A percentile compares a stretch with the other conserved stretches of the same genome.
Evolutionary conservation across 2,888 invertebrate genomes (phyloP).

Genomic region (Pyralis farinalis): DNA sequence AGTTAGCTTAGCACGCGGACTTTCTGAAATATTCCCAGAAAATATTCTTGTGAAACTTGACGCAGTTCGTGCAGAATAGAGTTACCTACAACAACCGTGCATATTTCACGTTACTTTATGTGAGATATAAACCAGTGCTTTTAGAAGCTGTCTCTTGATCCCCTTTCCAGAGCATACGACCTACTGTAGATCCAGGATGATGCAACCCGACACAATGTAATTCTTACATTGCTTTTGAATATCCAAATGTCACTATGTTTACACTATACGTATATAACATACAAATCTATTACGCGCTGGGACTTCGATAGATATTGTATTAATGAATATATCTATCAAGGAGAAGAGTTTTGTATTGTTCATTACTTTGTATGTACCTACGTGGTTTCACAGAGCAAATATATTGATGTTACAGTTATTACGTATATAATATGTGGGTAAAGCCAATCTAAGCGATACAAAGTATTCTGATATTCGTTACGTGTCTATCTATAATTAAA

Average conservation of each 20-base stretch:
- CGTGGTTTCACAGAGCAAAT: no score
- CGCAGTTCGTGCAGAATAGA: constrained; percentile 7
- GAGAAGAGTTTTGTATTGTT: no score
- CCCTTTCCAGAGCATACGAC: constrained; percentile 4
- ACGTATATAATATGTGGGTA: no score
- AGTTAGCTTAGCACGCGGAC: constrained; percentile 2
- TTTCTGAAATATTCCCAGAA: constrained; percentile 7
- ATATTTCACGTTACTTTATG: constrained; percentile 16
- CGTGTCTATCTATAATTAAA: no score
- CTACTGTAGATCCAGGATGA: constrained; percentile 1
- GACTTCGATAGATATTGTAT: no score
- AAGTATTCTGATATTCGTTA: no score
- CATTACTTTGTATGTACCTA: no score
- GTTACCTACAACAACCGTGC: constrained; percentile 13
- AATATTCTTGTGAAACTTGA: constrained; percentile 8
- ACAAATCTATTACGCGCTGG: no score
- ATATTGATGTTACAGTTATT: no score
- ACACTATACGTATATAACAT: not conserved
- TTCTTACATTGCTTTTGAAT: not conserved
- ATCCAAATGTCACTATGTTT: not conserved
- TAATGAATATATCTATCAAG: no score
- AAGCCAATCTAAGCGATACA: no score
- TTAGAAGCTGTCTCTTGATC: constrained; percentile 10
- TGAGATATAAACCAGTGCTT: constrained; percentile 15
- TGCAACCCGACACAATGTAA: constrained; percentile 5